Base-by-base conservation (phyloP, 2,888 invertebrate species). In the Empis stercorea region DNA sequence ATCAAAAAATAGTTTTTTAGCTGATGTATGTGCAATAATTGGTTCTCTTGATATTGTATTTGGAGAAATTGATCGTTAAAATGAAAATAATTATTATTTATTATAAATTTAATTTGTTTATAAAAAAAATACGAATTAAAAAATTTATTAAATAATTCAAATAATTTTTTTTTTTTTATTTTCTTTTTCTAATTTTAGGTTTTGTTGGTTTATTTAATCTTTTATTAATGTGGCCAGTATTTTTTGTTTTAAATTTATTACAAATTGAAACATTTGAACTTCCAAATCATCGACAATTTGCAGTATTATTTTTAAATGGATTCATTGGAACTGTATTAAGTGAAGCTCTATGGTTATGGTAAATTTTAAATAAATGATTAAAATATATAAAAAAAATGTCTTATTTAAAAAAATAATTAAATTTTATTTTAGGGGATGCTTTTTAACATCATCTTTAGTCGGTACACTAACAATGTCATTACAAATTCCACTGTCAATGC, bases 271-370 rank as follows among this genome's bases (percentile, higher is more conserved):
- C 75, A 38, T 91, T 93, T 53, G 84, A 87, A 62, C 79, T 88
- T 77, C 95, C 95, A 14, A 79, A 81, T 56, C 78, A 79, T 50
- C 78, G 80, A 48, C 87, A 92, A 64, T 84, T 89, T 78, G 73
- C 81, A 46, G 77, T 83, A 63, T 71, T 92, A 51, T 72, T 89
- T 51, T 71, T 92, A 41, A 93, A 94, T 68, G 94, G 92, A 36
- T 72, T 94, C 15, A 73, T 95, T 52, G 94, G 94, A 45, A 94
- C 94, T 16, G 84, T 95, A 46, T 72, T 96, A 40, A 84, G 91
- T 1, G 93, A 96, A 72, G 84, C 88, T 30, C 71, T 95, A 42
- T 95, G 94, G 94, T 73, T 95, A 40, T 92, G 92, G 87, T 89
- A 70, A 71, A 75, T 65, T 49, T n/a, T 13, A 1, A n/a, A n/a